These are phyloP conservation scores for Jordanella pulchra DNA, from an alignment of 2,797 vertebrate genomes.

Conservation along the genomic window DNA sequence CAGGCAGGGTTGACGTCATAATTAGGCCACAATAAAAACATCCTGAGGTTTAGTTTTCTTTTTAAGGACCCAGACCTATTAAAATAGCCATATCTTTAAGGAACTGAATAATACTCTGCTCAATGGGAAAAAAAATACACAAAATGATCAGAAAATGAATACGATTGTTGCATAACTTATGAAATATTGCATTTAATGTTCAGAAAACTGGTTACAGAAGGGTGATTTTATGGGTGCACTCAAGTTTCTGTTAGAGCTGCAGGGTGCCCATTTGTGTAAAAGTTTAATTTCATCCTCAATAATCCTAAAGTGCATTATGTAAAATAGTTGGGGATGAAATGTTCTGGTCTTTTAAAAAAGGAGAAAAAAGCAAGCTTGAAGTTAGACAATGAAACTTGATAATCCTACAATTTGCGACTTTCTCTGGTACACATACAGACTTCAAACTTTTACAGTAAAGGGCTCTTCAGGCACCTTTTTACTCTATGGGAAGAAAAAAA, in stretches of 20 bases:
- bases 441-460: conserved; percentile 63
- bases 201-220: conserved; percentile 4
- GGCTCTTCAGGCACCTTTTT: conserved; percentile 62
- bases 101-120: not conserved
- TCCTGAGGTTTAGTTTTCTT: conserved; percentile 29
- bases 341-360: conserved; percentile 17
- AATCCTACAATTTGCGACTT: conserved; percentile 52
- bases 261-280: conserved; percentile 20
- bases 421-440: conserved; percentile 34
- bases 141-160: conserved; percentile 1
- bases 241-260: conserved; percentile 20
- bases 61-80: conserved; percentile 33
- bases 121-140: not conserved
- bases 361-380: conserved; percentile 17
- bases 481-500: conserved; percentile 58
- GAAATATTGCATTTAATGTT: conserved; percentile 8
- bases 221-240: conserved; percentile 22
- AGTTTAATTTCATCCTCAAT: conserved; percentile 22
- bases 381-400: conserved; percentile 45
- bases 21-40: conserved; percentile 48
- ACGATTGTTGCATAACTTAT: not conserved
- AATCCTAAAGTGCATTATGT: conserved; percentile 29
- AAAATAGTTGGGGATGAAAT: conserved; percentile 22
- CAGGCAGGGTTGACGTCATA: conserved; percentile 45
- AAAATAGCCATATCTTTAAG: conserved; percentile 13